Conservation (phyloP, 1,140 invertebrate species). For the Helicoverpa zea region DNA sequence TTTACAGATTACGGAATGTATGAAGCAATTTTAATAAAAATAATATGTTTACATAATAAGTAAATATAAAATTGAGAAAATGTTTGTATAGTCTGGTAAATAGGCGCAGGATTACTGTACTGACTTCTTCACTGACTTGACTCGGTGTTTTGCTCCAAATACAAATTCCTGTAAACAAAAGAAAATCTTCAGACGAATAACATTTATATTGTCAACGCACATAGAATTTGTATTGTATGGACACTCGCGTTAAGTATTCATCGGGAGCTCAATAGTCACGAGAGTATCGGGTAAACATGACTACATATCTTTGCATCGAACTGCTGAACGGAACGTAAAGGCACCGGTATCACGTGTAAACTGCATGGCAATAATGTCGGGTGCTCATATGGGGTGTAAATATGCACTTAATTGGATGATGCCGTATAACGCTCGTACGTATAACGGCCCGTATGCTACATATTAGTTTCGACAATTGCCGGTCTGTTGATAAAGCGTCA, state of each 20-base stretch:
- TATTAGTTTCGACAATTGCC: conserved; percentile 59
- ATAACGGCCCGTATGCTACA: conserved; percentile 41
- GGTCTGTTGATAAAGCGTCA: conserved; percentile 52
- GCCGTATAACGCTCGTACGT: conserved; percentile 49
- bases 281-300: conserved; percentile 1
- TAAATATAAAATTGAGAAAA: too few relatives aligned
- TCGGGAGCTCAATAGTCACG: conserved; percentile 20
- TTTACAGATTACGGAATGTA: background rate
- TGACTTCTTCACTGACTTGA: background rate
- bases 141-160: too few relatives aligned
- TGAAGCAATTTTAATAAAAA: too few relatives aligned
- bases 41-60: too few relatives aligned
- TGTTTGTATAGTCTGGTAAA: too few relatives aligned
- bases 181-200: background rate
- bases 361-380: conserved; percentile 44
- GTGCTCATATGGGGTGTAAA: conserved; percentile 56
- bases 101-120: background rate
- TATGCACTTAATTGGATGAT: conserved; percentile 65
- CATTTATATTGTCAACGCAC: background rate
- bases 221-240: background rate
- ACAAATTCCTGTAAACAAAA: background rate
- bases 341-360: conserved; percentile 43
- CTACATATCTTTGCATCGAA: conserved; percentile 9
- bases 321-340: conserved; percentile 17
- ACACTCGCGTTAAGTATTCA: conserved; percentile 19